Evolutionary conservation across 53 echinoderm and acorn worm genomes (phyloP).

Genomic region (Crossaster papposus): DNA sequence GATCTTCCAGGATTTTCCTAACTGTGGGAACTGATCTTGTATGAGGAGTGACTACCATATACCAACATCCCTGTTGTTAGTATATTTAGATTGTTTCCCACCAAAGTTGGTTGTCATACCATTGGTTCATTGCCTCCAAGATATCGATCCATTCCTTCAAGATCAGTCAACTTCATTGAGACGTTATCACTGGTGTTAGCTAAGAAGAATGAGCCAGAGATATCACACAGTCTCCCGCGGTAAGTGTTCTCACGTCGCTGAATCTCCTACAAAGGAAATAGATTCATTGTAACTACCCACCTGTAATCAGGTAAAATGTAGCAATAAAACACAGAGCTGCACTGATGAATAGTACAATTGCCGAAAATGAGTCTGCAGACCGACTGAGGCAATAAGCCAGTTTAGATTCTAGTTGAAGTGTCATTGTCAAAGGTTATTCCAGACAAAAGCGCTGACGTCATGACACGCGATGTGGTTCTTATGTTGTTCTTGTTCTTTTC

Average conservation of each 20-base stretch:
- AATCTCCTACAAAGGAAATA: slow-evolving; percentile 53
- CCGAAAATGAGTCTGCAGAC: too few species aligned
- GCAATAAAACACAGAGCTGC: neutral
- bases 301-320: neutral
- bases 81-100: neutral
- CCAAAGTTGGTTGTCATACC: slow-evolving; percentile 38
- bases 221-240: slow-evolving; percentile 67
- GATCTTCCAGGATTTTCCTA: too few species aligned
- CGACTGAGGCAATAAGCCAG: too few species aligned
- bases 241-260: slow-evolving; percentile 68
- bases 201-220: slow-evolving; percentile 70
- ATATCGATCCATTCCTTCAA: slow-evolving; percentile 64
- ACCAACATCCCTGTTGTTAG: neutral
- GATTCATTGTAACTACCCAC: too few species aligned
- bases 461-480: too few species aligned
- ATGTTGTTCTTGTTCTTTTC: too few species aligned
- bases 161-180: slow-evolving; percentile 60
- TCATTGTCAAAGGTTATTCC: too few species aligned
- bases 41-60: neutral
- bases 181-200: slow-evolving; percentile 56
- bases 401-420: too few species aligned
- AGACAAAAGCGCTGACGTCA: too few species aligned
- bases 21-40: too few species aligned
- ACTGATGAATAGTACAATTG: too few species aligned
- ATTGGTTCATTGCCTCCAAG: slow-evolving; percentile 57